A percentile compares a stretch with the other conserved stretches of the same genome.
phyloP scores from a whole-genome alignment of 2,113 vertebrate genomes.

The Hippocampus mohnikei region DNA sequence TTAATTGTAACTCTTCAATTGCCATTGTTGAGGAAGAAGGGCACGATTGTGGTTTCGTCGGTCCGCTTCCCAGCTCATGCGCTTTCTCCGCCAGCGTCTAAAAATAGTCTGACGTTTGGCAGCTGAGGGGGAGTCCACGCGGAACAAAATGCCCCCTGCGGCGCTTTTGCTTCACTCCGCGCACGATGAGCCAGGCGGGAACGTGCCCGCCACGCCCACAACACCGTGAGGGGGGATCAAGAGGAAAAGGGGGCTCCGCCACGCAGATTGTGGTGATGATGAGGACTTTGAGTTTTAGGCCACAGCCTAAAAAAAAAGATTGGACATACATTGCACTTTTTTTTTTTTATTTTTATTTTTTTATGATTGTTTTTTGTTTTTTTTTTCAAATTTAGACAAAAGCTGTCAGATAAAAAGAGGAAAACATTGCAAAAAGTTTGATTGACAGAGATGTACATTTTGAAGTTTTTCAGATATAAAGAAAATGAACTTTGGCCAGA shows the following conservation, averaged over 20 bases:
- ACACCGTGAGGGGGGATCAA: background rate
- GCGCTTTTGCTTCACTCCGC: background rate
- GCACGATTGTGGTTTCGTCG: background rate
- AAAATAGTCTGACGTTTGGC: conserved; percentile 7
- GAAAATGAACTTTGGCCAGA: too few relatives aligned
- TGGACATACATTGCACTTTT: too few relatives aligned
- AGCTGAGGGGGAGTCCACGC: conserved; percentile 13
- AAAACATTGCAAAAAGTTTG: too few relatives aligned
- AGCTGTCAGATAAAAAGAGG: too few relatives aligned
- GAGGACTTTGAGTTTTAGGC: too few relatives aligned
- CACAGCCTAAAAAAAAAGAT: too few relatives aligned
- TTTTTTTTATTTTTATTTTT: too few relatives aligned
- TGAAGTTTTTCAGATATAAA: too few relatives aligned
- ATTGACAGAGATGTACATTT: too few relatives aligned
- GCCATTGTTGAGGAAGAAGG: background rate
- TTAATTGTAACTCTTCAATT: too few relatives aligned
- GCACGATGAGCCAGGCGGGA: background rate
- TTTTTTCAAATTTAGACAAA: too few relatives aligned
- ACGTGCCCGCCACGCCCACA: background rate
- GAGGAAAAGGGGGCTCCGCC: background rate
- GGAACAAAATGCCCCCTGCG: conserved; percentile 7
- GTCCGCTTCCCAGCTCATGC: background rate
- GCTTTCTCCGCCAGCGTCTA: background rate
- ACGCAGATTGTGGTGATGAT: background rate
- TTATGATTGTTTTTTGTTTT: too few relatives aligned